Base-by-base conservation (phyloP, 2,888 invertebrate species). In the Xestobium rufovillosum region DNA sequence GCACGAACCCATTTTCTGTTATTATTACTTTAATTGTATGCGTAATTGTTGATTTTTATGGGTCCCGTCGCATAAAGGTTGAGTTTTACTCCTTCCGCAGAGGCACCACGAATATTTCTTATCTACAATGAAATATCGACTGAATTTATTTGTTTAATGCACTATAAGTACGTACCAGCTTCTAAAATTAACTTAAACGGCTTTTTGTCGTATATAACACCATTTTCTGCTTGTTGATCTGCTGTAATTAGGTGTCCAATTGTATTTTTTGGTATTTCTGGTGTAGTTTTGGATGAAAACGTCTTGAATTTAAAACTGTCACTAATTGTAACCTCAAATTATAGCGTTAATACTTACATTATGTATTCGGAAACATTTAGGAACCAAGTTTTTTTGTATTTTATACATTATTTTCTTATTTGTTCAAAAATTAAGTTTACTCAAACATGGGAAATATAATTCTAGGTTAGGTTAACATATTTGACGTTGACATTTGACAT, bases 41-140 rank as follows among this genome's bases (percentile, higher is more conserved):
- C 83, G 83, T 2, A 86, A 68, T 49, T 74, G 80, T 12, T 76
- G 68, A 60, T 78, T 80, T 60, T 73, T 88, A 63, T 97, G 96
- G 0, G 87, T 85, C 10, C 88, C 88, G 69, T 98, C 97, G 66
- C 97, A 98, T 27, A 97, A 70, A 0, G 97, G 97, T 70, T 97
- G 95, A 14, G 66, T 76, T 57, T 88, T 85, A 42, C 95, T 95
- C 47, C 81, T 78, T 0, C 98, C 98, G 66, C 97, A 98, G 1
- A 86, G 68, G 61, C 97, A 98, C 95, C 96, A 98, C 15, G 73
- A 65, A 63, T 95, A 95, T 1, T 69, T 73, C 65, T 88, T 88
- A 23, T 76, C 81, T 57, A 41, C 31, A 57, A 53, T 27, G 14
- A 36, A 31, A 36, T 12, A 33, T 17, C 14, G 23, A n/a, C 9